Conservation (phyloP, 2,113 vertebrate genomes). For the Girardinichthys multiradiatus region DNA sequence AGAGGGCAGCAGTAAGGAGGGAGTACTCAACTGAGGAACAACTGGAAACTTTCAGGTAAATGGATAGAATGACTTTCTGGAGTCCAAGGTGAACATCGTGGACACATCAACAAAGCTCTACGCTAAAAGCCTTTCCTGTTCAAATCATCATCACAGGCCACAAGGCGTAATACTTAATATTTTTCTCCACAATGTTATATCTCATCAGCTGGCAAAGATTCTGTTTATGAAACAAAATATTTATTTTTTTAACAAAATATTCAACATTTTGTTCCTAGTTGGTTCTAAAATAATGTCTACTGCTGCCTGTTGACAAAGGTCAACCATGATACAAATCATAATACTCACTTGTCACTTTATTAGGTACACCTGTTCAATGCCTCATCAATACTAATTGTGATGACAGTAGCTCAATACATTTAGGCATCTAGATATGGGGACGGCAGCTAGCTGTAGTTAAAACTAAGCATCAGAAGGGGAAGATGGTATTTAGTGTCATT, state of each 20-base stretch:
- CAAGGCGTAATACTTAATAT: background rate
- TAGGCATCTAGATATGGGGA: too few species aligned
- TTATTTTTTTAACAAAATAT: background rate
- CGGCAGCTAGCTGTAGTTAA: too few species aligned
- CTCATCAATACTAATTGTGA: too few species aligned
- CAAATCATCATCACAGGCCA: background rate
- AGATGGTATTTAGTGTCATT: too few species aligned
- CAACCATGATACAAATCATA: too few species aligned
- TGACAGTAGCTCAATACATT: too few species aligned
- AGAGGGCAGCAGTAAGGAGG: constrained; percentile 1
- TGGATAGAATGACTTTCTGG: background rate
- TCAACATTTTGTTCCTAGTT: too few species aligned
- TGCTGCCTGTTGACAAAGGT: too few species aligned
- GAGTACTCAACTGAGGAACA: background rate
- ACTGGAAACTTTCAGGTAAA: constrained; percentile 7
- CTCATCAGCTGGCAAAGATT: background rate
- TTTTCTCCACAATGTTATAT: background rate
- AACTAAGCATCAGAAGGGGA: too few species aligned
- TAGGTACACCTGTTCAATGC: too few species aligned
- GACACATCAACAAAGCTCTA: background rate
- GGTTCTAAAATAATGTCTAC: too few species aligned
- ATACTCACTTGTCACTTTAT: too few species aligned
- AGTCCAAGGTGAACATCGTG: background rate
- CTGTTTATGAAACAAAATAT: background rate
- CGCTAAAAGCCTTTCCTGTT: background rate